A percentile compares a stretch with the other conserved stretches of the same genome.
Evolutionary conservation across 2,797 vertebrate species (phyloP).

Genomic region (Moxostoma hubbsi): DNA sequence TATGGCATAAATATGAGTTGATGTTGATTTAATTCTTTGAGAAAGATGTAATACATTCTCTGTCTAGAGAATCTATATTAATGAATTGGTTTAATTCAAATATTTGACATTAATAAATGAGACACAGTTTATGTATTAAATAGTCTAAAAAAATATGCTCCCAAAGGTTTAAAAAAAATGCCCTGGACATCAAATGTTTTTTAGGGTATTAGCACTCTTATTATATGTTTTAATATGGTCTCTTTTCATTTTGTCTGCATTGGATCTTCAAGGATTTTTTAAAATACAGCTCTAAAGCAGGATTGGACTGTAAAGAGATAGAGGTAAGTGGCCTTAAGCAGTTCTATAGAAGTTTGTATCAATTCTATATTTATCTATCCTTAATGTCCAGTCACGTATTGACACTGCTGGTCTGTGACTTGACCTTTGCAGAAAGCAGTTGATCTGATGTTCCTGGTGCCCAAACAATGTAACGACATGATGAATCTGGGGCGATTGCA

Average conservation of each 20-base stretch:
- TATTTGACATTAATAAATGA: too few relatives aligned
- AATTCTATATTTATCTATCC: not conserved
- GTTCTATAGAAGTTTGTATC: not conserved
- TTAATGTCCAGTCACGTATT: not conserved
- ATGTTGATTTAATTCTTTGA: too few relatives aligned
- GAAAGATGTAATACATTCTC: too few relatives aligned
- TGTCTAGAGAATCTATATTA: too few relatives aligned
- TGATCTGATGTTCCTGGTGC: conserved; percentile 96
- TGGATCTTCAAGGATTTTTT: conserved; percentile 84
- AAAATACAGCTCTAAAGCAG: conserved; percentile 93
- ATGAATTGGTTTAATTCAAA: too few relatives aligned
- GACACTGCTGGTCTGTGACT: not conserved
- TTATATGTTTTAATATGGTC: not conserved
- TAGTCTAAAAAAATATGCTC: too few relatives aligned
- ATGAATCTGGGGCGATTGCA: conserved; percentile 97
- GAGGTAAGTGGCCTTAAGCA: conserved; percentile 75
- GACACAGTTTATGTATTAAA: too few relatives aligned
- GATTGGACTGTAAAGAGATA: conserved; percentile 89
- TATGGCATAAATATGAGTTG: too few relatives aligned
- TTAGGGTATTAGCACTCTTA: not conserved
- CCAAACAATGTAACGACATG: conserved; percentile 98
- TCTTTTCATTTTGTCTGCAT: not conserved
- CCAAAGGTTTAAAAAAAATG: too few relatives aligned
- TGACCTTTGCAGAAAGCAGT: conserved; percentile 86
- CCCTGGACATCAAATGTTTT: too few relatives aligned